Conservation (phyloP, 2,113 vertebrate genomes). For the Ceyx margarethae region DNA sequence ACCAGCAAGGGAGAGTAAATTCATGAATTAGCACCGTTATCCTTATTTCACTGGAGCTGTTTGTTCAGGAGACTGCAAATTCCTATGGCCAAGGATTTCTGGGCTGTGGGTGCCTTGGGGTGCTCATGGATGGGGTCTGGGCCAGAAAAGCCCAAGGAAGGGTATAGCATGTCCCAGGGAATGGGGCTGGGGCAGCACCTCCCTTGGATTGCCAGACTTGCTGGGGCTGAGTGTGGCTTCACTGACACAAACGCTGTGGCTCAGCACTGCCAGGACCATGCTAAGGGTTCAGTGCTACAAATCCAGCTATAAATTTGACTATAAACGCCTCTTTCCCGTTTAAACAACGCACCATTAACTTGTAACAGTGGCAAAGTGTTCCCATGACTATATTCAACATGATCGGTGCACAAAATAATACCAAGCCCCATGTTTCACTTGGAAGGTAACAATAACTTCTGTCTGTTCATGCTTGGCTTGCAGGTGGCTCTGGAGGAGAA, state of each 20-base stretch:
- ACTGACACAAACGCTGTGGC: not conserved
- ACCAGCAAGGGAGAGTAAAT: not conserved
- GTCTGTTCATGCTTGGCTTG: not conserved
- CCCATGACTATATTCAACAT: not conserved
- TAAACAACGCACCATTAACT: slow-evolving; percentile 25
- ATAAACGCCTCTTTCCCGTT: not conserved
- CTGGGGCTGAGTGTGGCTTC: not conserved
- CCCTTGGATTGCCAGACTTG: not conserved
- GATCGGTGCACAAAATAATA: not conserved
- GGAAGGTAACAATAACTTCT: not conserved
- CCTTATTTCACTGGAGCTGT: not conserved
- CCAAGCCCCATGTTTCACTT: not conserved
- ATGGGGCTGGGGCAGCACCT: not conserved
- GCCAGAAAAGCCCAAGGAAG: not conserved
- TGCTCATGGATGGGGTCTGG: not conserved
- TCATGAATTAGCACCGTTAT: not conserved
- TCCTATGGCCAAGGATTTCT: rapidly evolving
- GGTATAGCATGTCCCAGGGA: not conserved
- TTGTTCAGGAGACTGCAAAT: not conserved
- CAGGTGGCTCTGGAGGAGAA: not conserved
- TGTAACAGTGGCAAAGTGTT: slow-evolving; percentile 9
- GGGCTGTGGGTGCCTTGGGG: not conserved
- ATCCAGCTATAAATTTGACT: not conserved
- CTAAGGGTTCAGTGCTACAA: not conserved
- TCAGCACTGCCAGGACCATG: not conserved